Conservation (phyloP, 2,888 invertebrate species). For the Cylindroiulus punctatus region DNA sequence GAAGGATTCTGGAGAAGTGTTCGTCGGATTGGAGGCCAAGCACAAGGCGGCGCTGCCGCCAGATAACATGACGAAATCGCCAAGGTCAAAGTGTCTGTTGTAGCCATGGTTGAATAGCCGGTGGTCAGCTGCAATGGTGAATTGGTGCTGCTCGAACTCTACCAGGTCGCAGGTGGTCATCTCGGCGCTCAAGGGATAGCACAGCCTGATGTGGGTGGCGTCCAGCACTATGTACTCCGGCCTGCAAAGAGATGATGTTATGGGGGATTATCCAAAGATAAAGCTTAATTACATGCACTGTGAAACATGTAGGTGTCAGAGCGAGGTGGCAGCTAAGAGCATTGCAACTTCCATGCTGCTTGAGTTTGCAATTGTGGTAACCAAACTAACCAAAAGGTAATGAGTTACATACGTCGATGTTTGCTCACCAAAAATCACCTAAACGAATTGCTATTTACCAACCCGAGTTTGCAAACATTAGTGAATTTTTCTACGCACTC, state of each 20-base stretch:
- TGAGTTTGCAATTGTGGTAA: too few species aligned
- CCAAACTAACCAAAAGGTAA: too few species aligned
- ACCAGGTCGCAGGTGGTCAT: constrained; percentile 49
- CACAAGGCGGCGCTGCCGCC: background rate
- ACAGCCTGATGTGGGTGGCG: constrained; percentile 48
- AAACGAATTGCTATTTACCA: too few species aligned
- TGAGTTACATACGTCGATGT: too few species aligned
- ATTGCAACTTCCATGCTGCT: too few species aligned
- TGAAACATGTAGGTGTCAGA: too few species aligned
- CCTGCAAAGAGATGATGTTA: background rate
- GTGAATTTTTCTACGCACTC: too few species aligned
- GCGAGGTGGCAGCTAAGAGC: too few species aligned
- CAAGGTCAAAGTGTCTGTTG: background rate
- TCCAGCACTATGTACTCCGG: constrained; percentile 21
- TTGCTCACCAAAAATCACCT: too few species aligned
- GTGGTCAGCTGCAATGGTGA: constrained; percentile 19
- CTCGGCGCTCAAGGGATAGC: constrained; percentile 49
- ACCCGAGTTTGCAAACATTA: too few species aligned
- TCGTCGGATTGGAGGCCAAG: background rate
- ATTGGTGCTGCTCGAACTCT: constrained; percentile 46
- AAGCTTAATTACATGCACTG: too few species aligned
- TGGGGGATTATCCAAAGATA: too few species aligned
- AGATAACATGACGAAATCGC: constrained; percentile 29
- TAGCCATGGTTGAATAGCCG: constrained; percentile 30
- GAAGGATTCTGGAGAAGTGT: background rate